Evolutionary conservation across 2,888 invertebrate species (phyloP), one percentile per base, ranked within the genome.

Genomic region (Diabrotica balteata): DNA sequence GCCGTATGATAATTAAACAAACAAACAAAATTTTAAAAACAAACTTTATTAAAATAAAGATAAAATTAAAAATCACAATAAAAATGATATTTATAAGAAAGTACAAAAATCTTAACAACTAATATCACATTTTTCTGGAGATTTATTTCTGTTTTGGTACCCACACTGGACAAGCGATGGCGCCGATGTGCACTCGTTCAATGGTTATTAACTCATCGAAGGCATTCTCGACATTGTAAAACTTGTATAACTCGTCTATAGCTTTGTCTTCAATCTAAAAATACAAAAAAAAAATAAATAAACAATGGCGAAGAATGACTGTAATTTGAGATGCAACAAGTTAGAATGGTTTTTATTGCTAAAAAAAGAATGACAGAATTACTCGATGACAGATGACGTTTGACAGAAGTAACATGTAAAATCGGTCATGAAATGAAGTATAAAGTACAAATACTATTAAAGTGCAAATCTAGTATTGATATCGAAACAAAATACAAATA

Each of bases 231-330:
- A 89, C 88, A 77, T 90, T 90, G 84, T 95, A 95, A 81, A 92
- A 91, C 67, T 87, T 86, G 65, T 89, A 86, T 67, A 96, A 83
- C 74, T 95, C 93, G 69, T 91, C 90, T 74, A 96, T 93, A 0
- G 95, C 95, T 80, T 90, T 90, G 81, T 96, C 95, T 86, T 96
- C 96, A 74, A 94, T 86, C 92, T 93, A 84, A 49, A 77, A 75
- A 32, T 5, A 32, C 5, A 1, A 32, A 32, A 32, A 32, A 32
- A 32, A 32, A 32, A 32, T 32, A 32, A 32, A 32, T 32, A 32
- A 32, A 32, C 32, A 32, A 32, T 32, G 4, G 32, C 32, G 32
- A 32, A 32, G 4, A 32, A 32, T 32, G 2, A 32, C 32, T 32
- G 32, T 32, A 32, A 32, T 32, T 32, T 32, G 32, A 32, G 32